Conservation (phyloP, 2,113 vertebrate species). For the Atractosteus spatula region DNA sequence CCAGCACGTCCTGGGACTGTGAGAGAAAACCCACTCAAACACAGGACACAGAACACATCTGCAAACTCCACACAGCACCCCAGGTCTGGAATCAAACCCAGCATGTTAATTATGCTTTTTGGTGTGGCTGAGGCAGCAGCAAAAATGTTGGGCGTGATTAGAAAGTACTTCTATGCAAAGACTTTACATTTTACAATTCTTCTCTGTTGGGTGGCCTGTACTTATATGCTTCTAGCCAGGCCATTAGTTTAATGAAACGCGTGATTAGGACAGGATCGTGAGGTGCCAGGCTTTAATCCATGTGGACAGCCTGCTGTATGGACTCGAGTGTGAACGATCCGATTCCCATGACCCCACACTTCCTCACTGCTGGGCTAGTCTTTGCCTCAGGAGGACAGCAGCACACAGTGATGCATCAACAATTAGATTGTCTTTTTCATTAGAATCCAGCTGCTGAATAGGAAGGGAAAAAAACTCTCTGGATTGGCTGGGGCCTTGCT, state of each 20-base stretch:
- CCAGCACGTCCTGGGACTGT: too few relatives aligned
- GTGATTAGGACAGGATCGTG: not conserved
- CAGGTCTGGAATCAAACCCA: too few relatives aligned
- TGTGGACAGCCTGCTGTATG: not conserved
- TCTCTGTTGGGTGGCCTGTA: too few relatives aligned
- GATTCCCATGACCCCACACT: conserved; percentile 3
- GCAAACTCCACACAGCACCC: too few relatives aligned
- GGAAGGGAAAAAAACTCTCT: too few relatives aligned
- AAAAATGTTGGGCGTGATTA: too few relatives aligned
- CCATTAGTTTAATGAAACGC: not conserved
- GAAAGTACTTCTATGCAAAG: not conserved
- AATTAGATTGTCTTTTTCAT: conserved; percentile 7
- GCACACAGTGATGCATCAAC: not conserved
- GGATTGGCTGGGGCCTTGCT: not conserved
- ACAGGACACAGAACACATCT: too few relatives aligned
- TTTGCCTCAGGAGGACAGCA: not conserved
- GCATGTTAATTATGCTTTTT: too few relatives aligned
- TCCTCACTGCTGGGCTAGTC: not conserved
- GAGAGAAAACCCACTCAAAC: too few relatives aligned
- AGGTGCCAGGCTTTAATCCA: not conserved
- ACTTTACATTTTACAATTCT: not conserved
- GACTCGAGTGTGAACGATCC: not conserved
- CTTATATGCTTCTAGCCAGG: not conserved
- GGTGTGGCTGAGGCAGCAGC: too few relatives aligned
- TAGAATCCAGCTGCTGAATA: not conserved